A percentile compares a stretch with the other conserved stretches of the same genome.
Evolutionary conservation across 2,113 vertebrate species (phyloP).

Genomic region (Hyla sarda): DNA sequence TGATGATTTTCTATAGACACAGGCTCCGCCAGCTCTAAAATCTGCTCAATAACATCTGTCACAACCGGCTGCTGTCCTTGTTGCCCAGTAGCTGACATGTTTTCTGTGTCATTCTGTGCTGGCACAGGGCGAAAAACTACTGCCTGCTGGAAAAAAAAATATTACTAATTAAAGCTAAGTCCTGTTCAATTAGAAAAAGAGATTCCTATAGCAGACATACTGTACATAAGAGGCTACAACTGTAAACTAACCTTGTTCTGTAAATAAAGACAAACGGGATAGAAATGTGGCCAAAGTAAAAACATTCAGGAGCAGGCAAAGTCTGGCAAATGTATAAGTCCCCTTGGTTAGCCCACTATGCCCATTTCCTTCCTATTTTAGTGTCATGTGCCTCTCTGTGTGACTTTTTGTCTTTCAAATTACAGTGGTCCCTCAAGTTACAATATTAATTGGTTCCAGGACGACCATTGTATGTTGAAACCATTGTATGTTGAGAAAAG

Average conservation of each 20-base stretch:
- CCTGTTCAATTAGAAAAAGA: background rate
- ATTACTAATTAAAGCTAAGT: background rate
- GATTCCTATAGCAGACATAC: background rate
- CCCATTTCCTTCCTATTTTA: conserved; percentile 1
- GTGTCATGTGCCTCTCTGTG: background rate
- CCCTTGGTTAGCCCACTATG: background rate
- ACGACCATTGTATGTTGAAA: too few species aligned
- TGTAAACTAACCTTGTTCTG: background rate
- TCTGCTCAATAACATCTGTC: conserved; percentile 96
- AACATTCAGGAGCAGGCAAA: background rate
- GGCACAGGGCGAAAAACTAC: conserved; percentile 73
- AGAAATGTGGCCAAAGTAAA: background rate
- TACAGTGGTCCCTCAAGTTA: too few species aligned
- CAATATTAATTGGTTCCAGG: too few species aligned
- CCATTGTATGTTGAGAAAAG: too few species aligned
- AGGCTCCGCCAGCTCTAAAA: conserved; percentile 93
- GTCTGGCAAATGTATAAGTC: background rate
- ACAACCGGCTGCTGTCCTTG: conserved; percentile 83
- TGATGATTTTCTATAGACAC: conserved; percentile 84
- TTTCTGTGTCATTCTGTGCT: conserved; percentile 73
- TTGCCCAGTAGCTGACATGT: conserved; percentile 68
- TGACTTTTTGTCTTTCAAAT: conserved; percentile 7
- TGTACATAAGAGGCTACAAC: background rate
- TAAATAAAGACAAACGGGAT: background rate
- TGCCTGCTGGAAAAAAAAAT: conserved; percentile 71